Percentiles rank a stretch among this genome's conserved stretches.
Conservation (phyloP, 2,113 vertebrate species). For the Callocephalon fimbriatum region DNA sequence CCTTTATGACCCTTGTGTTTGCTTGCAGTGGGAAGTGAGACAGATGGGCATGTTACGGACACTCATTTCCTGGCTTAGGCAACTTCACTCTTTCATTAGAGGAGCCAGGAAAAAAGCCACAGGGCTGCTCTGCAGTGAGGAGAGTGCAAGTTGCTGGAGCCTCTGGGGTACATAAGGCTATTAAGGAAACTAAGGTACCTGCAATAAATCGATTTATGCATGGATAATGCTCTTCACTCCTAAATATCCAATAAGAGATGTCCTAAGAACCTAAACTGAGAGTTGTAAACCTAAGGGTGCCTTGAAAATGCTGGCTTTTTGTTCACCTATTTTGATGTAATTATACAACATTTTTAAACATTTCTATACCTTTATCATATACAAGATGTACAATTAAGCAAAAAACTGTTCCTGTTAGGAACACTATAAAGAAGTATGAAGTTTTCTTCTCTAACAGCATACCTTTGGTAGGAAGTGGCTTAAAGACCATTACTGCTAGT, state of each 20-base stretch:
- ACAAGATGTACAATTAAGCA: background rate
- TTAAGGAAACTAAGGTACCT: background rate
- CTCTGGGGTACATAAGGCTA: background rate
- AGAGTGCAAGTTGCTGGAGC: background rate
- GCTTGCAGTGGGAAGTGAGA: background rate
- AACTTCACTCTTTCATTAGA: background rate
- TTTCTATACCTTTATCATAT: background rate
- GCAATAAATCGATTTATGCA: background rate
- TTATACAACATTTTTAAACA: background rate
- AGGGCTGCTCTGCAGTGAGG: background rate
- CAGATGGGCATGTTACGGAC: rapidly evolving
- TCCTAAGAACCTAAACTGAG: background rate
- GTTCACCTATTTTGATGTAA: background rate
- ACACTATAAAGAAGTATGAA: background rate
- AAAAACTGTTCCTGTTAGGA: background rate
- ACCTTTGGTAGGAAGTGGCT: background rate
- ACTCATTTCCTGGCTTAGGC: background rate
- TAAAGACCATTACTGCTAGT: background rate
- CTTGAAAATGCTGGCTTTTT: background rate
- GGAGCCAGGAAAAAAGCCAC: background rate
- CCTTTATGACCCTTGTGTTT: background rate
- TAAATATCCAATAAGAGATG: background rate
- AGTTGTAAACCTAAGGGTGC: background rate
- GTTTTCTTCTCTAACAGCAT: background rate
- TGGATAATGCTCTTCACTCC: background rate